Percentiles rank a stretch among this genome's conserved stretches.
Conservation (phyloP, 2,113 vertebrate genomes). For the Rhea americana region DNA sequence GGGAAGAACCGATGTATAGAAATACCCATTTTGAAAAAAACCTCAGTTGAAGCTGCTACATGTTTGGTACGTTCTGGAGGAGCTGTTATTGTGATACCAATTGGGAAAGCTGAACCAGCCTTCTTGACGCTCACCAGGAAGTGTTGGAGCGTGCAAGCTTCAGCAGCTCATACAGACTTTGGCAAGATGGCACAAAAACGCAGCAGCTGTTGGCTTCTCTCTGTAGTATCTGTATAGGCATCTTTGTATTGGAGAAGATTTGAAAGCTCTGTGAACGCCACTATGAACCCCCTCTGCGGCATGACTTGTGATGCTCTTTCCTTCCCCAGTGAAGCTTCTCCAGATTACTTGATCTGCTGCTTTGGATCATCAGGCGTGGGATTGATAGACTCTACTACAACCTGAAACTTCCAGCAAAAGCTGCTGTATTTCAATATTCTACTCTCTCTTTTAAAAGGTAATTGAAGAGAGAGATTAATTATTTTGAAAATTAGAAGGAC, state of each 20-base stretch:
- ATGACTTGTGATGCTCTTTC: not conserved
- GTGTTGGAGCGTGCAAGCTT: not conserved
- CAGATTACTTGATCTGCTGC: not conserved
- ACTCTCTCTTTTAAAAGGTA: not conserved
- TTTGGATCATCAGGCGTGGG: not conserved
- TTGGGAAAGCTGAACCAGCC: not conserved
- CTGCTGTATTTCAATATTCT: not conserved
- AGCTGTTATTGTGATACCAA: not conserved
- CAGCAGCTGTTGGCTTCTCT: not conserved
- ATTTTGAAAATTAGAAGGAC: not conserved
- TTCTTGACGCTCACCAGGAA: not conserved
- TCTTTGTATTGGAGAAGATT: not conserved
- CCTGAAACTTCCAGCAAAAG: not conserved
- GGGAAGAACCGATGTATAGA: not conserved
- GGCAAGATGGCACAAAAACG: not conserved
- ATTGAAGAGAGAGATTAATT: not conserved
- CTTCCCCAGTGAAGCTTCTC: not conserved
- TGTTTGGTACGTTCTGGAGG: fast-evolving
- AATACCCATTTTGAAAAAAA: not conserved
- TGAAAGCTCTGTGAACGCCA: not conserved
- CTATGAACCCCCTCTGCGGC: not conserved
- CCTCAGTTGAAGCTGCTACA: not conserved
- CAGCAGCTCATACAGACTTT: fast-evolving
- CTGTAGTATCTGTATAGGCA: not conserved
- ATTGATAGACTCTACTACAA: not conserved